Conservation (phyloP, 2,888 invertebrate species). For the Epinotia brunnichana region DNA sequence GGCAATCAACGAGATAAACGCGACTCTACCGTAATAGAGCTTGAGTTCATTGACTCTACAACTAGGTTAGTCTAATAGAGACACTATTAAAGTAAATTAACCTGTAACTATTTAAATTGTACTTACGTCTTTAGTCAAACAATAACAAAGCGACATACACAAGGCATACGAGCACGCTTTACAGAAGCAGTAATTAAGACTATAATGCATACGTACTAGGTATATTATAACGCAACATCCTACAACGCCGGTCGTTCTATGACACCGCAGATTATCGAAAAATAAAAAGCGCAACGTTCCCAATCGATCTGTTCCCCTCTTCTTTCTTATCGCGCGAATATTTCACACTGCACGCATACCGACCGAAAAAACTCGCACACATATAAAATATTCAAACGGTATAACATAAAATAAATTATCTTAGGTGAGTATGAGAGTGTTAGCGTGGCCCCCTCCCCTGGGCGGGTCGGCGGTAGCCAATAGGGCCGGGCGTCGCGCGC, state of each 20-base stretch:
- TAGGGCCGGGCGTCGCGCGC: conserved; percentile 83
- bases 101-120: not conserved
- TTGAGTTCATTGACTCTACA: conserved; percentile 21
- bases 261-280: conserved; percentile 69
- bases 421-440: conserved; percentile 79
- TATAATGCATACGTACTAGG: not conserved
- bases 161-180: not conserved
- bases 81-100: not conserved
- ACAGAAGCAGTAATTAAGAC: not conserved
- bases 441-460: conserved; percentile 80
- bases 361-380: conserved; percentile 83
- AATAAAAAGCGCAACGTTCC: conserved; percentile 81
- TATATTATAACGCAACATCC: not conserved
- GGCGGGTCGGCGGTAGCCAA: conserved; percentile 81
- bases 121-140: not conserved
- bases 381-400: conserved; percentile 84
- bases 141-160: not conserved
- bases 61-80: not conserved
- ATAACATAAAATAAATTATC: conserved; percentile 84
- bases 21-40: conserved; percentile 2
- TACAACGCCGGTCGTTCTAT: conserved; percentile 63
- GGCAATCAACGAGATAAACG: not conserved
- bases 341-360: conserved; percentile 83
- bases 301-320: conserved; percentile 83
- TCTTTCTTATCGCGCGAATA: conserved; percentile 84